Conservation (phyloP, 2,113 vertebrate species). For the Capra hircus region DNA sequence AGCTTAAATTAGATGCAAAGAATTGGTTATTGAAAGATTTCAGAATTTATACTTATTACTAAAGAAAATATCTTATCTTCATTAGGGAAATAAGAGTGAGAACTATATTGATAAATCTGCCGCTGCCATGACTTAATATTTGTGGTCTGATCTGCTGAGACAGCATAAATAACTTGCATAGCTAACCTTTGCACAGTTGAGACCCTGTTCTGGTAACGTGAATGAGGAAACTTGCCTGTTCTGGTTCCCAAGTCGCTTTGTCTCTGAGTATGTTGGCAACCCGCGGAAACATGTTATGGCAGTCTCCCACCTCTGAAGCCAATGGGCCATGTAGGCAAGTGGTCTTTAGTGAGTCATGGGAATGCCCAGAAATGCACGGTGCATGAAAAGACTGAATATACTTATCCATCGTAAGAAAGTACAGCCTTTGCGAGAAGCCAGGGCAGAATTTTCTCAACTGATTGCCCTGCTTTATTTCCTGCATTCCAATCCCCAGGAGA, state of each 20-base stretch:
- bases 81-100: background rate
- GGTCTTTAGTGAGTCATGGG: background rate
- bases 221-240: background rate
- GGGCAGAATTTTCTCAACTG: background rate
- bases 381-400: background rate
- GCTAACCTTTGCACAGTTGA: background rate
- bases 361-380: background rate
- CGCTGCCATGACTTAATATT: background rate
- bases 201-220: background rate
- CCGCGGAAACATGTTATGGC: background rate
- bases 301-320: background rate
- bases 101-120: background rate
- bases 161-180: background rate
- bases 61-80: constrained; percentile 22
- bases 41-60: background rate
- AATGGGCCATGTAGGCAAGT: background rate
- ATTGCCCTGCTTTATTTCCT: background rate
- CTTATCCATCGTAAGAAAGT: background rate
- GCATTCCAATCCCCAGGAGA: background rate
- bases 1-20: background rate
- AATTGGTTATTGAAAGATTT: constrained; percentile 2
- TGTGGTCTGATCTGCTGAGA: background rate
- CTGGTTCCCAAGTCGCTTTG: background rate
- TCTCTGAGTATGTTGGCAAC: background rate
- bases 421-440: background rate